These are phyloP conservation scores for Fulmarus glacialis DNA, from an alignment of 2,113 vertebrate genomes.

Conservation along the genomic window DNA sequence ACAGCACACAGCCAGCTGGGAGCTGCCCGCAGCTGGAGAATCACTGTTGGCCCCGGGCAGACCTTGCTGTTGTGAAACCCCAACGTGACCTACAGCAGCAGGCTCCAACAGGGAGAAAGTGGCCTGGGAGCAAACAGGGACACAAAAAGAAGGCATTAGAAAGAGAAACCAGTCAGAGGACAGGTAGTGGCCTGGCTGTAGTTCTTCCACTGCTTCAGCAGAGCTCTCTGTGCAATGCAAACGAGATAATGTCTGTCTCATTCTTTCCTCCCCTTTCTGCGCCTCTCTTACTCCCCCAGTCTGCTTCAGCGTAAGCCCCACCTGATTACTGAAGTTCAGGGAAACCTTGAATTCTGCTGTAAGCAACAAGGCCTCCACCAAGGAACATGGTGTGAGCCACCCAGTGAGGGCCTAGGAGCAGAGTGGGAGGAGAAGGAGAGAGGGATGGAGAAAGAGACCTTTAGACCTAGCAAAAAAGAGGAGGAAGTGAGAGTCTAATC, in stretches of 20 bases:
- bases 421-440: conserved; percentile 63
- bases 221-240: not conserved
- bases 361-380: conserved; percentile 65
- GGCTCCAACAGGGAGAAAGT: not conserved
- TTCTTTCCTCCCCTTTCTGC: not conserved
- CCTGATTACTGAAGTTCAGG: conserved; percentile 78
- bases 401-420: conserved; percentile 66
- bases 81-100: conserved; percentile 39
- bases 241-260: not conserved
- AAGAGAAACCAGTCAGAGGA: not conserved
- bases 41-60: conserved; percentile 73
- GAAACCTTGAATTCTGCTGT: conserved; percentile 69
- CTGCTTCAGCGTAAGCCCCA: not conserved
- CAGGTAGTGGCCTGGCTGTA: not conserved
- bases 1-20: conserved; percentile 75
- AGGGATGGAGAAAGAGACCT: conserved; percentile 64
- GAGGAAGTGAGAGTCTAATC: not conserved
- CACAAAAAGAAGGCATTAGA: not conserved
- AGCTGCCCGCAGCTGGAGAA: conserved; percentile 62
- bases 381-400: conserved; percentile 72
- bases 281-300: not conserved
- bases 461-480: conserved; percentile 30
- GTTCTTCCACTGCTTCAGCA: not conserved
- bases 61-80: conserved; percentile 68
- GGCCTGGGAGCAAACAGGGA: not conserved